Percentiles rank a stretch among this genome's conserved stretches.
Conservation (phyloP, 1,140 invertebrate genomes). For the Drosophila kepulauana region DNA sequence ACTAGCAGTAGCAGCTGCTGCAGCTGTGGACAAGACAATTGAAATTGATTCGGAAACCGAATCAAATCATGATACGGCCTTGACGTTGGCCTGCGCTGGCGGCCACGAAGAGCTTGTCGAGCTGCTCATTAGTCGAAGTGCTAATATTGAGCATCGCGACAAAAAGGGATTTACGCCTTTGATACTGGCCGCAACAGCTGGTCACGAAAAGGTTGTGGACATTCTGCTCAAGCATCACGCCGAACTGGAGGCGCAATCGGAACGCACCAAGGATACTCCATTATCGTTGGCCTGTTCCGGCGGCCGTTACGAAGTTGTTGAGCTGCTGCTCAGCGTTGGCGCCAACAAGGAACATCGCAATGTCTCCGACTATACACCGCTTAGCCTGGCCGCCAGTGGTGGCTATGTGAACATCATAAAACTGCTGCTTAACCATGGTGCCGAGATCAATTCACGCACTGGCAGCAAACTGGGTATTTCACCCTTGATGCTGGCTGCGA, state of each 20-base stretch:
- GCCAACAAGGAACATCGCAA: conserved; percentile 99
- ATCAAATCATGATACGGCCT: conserved; percentile 98
- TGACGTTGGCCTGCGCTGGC: conserved; percentile 98
- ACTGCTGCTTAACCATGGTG: conserved; percentile 94
- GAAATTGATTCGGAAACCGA: conserved; percentile 99
- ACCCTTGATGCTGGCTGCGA: conserved; percentile 99
- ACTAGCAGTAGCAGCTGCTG: conserved; percentile 78
- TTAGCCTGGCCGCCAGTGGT: conserved; percentile 98
- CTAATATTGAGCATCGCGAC: conserved; percentile 98
- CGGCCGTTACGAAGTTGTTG: conserved; percentile 98
- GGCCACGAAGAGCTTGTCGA: conserved; percentile 98
- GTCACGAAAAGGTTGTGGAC: conserved; percentile 98
- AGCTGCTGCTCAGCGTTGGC: conserved; percentile 93
- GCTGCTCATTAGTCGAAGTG: conserved; percentile 94
- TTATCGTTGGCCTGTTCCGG: conserved; percentile 98
- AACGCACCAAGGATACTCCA: conserved; percentile 99
- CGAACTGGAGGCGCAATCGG: conserved; percentile 99
- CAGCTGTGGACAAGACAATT: conserved; percentile 88
- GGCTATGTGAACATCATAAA: conserved; percentile 99
- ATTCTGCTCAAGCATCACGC: conserved; percentile 96
- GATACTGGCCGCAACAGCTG: conserved; percentile 98
- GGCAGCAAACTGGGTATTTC: conserved; percentile 99
- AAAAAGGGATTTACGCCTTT: conserved; percentile 99
- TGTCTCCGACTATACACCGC: conserved; percentile 99
- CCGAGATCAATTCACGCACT: conserved; percentile 99